Base-by-base conservation (phyloP, 2,113 vertebrate species). In the Pseudolaguvia tuberculata region DNA sequence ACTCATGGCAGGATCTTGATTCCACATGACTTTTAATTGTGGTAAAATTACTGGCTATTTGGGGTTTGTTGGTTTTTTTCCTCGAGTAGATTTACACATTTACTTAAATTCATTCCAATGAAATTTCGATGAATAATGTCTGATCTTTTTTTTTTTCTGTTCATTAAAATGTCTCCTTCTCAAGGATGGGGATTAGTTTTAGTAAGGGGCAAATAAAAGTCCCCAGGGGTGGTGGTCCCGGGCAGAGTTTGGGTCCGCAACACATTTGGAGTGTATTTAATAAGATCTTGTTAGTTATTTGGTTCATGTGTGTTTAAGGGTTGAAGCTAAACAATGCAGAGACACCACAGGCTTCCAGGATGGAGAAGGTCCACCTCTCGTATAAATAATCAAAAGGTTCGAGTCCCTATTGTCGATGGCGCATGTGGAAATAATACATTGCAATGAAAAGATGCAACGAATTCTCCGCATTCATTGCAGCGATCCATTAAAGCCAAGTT, bases 171-270 rank as follows among this genome's bases (percentile, higher is more conserved):
- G 27, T 39, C 27, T 11, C 18, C 67, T 59, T 51, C 7, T 72
- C 23, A 11, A 31, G 57, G 39, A 73, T 35, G 25, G 8, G 35
- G 65, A 55, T 75, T 61, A 50, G 23, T 17, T 31, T 35, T 23
- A 52, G 13, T 29, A n/a, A n/a, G 68, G 51, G 52, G 42, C 23
- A 78, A 47, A 29, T 31, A 29, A 52, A 74, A 80, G 79, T 72
- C 57, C 48, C 61, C 31, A 63, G 53, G n/a, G 67, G 58, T 71
- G 13, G n/a, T n/a, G n/a, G n/a, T n/a, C n/a, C n/a, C n/a, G n/a
- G n/a, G n/a, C n/a, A n/a, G n/a, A n/a, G n/a, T n/a, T n/a, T n/a
- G n/a, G n/a, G n/a, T n/a, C n/a, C n/a, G n/a, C n/a, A n/a, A n/a
- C n/a, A n/a, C n/a, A n/a, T n/a, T n/a, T n/a, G n/a, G n/a, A n/a